Percentiles rank a stretch among this genome's conserved stretches.
phyloP scores from a whole-genome alignment of 2,797 vertebrate species.

The Sebastes oblongus region DNA sequence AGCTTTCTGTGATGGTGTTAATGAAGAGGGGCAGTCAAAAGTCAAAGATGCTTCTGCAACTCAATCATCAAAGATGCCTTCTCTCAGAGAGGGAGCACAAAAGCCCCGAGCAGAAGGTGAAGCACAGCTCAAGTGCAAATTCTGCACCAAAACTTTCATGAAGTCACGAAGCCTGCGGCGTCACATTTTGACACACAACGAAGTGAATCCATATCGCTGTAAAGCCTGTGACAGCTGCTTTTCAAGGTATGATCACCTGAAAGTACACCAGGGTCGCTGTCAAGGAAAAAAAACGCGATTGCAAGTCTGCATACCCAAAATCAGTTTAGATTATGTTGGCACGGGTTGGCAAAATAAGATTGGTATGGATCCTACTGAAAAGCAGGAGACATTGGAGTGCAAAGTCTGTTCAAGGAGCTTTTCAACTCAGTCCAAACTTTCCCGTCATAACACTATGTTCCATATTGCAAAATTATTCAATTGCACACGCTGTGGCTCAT shows the following conservation, averaged over 20 bases:
- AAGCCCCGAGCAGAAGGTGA: conserved; percentile 31
- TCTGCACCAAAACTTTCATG: conserved; percentile 83
- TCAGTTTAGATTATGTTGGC: conserved; percentile 74
- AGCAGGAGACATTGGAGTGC: conserved; percentile 64
- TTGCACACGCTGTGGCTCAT: conserved; percentile 71
- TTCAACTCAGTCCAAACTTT: conserved; percentile 62
- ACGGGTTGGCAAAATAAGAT: conserved; percentile 68
- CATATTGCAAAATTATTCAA: conserved; percentile 75
- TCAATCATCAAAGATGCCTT: not conserved
- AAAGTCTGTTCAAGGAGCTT: conserved; percentile 73
- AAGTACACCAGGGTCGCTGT: conserved; percentile 79
- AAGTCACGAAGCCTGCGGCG: conserved; percentile 76
- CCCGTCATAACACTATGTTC: conserved; percentile 74
- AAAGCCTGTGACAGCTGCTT: conserved; percentile 84
- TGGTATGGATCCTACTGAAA: conserved; percentile 7
- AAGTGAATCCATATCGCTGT: conserved; percentile 85
- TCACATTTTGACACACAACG: conserved; percentile 85
- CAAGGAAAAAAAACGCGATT: conserved; percentile 69
- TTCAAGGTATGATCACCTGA: conserved; percentile 83
- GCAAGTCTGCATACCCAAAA: conserved; percentile 80
- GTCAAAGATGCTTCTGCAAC: conserved; percentile 14
- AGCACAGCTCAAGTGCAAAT: conserved; percentile 79
- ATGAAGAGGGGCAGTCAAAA: conserved; percentile 21
- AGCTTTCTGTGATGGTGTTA: conserved; percentile 69
- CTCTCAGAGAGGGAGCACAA: conserved; percentile 16